Conservation (phyloP, 2,113 vertebrate species). For the Dromas ardeola region DNA sequence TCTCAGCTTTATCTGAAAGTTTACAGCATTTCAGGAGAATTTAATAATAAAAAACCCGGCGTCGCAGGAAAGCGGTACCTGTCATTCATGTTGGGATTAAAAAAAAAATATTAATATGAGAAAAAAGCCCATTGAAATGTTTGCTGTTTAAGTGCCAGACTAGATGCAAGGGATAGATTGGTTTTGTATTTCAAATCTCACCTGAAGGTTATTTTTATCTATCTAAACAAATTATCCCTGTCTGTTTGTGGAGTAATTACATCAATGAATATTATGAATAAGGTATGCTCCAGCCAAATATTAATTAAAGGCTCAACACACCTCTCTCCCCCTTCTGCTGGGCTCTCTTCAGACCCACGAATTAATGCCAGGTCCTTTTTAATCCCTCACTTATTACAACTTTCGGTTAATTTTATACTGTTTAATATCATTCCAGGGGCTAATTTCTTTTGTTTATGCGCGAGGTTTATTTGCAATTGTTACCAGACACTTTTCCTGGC, state of each 20-base stretch:
- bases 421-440: conserved; percentile 50
- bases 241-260: conserved; percentile 67
- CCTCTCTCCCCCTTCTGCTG: conserved; percentile 18
- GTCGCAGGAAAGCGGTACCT: conserved; percentile 74
- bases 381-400: conserved; percentile 65
- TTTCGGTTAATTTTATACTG: conserved; percentile 57
- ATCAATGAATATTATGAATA: conserved; percentile 51
- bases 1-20: conserved; percentile 88
- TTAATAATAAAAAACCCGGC: conserved; percentile 73
- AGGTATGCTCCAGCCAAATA: conserved; percentile 59
- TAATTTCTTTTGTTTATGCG: conserved; percentile 70
- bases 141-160: conserved; percentile 58
- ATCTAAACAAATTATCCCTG: conserved; percentile 68
- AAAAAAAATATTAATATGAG: conserved; percentile 71
- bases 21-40: conserved; percentile 81
- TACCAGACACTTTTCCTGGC: conserved; percentile 16
- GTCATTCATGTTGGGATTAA: conserved; percentile 78
- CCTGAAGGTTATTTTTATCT: conserved; percentile 73
- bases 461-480: background rate
- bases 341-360: conserved; percentile 46
- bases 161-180: conserved; percentile 56
- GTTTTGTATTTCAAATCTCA: conserved; percentile 68
- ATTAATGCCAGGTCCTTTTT: conserved; percentile 56
- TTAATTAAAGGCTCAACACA: conserved; percentile 63
- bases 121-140: conserved; percentile 51